Percentiles rank a stretch among this genome's conserved stretches.
phyloP scores from a whole-genome alignment of 2,113 vertebrate species.

The Ranitomeya variabilis region DNA sequence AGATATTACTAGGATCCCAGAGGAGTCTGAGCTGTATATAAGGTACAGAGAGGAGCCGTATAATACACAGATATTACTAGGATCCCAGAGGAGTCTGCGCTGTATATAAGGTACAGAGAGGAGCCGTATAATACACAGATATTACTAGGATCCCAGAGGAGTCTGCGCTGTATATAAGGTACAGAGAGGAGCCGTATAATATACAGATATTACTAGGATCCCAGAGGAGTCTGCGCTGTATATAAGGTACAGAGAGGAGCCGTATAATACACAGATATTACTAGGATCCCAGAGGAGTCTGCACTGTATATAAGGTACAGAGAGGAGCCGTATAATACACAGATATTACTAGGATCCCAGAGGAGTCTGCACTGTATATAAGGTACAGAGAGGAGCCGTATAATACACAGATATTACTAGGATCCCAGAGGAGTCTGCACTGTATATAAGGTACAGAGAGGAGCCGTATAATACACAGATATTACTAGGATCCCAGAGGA shows the following conservation, averaged over 20 bases:
- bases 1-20: neutral
- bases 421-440: neutral
- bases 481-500: neutral
- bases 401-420: conserved; percentile 21
- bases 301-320: neutral
- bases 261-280: conserved; percentile 10
- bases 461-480: neutral
- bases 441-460: neutral
- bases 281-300: neutral
- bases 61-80: conserved; percentile 21
- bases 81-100: neutral
- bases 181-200: neutral
- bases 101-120: neutral
- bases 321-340: neutral
- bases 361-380: no score
- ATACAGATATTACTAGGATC: conserved; percentile 14
- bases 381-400: neutral
- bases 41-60: neutral
- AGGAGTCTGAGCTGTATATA: no score
- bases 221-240: no score
- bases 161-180: no score
- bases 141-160: neutral
- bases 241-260: neutral
- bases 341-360: neutral
- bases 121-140: neutral